phyloP scores from a whole-genome alignment of 1,140 invertebrate genomes.

The Ylistrum balloti region DNA sequence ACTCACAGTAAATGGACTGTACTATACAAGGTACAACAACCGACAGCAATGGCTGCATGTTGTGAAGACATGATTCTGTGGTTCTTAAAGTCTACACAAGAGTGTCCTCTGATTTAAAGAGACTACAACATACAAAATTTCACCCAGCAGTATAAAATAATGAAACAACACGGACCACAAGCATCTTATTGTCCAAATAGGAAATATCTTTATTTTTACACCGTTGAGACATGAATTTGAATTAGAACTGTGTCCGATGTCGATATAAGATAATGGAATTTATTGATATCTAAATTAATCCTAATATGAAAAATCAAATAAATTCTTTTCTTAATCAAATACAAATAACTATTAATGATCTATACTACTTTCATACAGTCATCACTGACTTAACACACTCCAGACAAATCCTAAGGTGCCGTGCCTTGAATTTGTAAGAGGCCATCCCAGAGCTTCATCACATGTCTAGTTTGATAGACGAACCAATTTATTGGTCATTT shows the following conservation, averaged over 20 bases:
- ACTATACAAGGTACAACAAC: no score
- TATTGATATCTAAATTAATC: background rate
- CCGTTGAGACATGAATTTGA: background rate
- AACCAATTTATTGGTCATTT: slow-evolving; percentile 32
- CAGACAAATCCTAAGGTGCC: background rate
- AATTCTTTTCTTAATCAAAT: background rate
- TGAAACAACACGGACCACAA: no score
- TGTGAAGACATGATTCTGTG: no score
- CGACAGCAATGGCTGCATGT: no score
- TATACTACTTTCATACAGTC: background rate
- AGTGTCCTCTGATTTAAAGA: no score
- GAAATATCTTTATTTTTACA: slow-evolving; percentile 8
- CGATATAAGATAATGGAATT: background rate
- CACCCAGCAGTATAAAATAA: no score
- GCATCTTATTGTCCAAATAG: background rate
- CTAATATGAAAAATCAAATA: background rate
- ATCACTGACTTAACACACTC: background rate
- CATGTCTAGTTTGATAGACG: background rate
- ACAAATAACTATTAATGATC: background rate
- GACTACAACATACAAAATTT: no score
- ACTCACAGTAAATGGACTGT: no score
- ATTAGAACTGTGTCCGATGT: background rate
- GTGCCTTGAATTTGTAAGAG: background rate
- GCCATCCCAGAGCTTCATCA: background rate
- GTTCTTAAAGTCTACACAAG: no score